Evolutionary conservation across 2,888 invertebrate species (phyloP).

Genomic region (Galerucella pusilla): DNA sequence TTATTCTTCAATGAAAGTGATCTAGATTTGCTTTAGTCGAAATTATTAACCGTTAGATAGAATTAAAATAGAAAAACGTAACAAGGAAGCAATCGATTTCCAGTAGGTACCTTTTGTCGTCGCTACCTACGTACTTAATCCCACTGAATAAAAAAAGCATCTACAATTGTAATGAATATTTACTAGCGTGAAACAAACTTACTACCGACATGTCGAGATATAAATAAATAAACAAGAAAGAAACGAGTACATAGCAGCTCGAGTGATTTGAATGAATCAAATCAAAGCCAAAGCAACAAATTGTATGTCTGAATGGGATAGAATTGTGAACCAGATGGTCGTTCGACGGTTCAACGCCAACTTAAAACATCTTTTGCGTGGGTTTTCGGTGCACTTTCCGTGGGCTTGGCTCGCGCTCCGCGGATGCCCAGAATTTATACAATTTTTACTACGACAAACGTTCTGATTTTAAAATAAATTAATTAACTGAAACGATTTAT

Average conservation of each 20-base stretch:
- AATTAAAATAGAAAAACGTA: not conserved
- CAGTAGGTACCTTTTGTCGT: not conserved
- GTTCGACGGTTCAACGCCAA: slow-evolving; percentile 39
- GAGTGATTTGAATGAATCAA: slow-evolving; percentile 40
- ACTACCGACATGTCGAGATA: slow-evolving; percentile 34
- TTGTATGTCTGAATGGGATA: slow-evolving; percentile 40
- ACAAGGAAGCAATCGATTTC: not conserved
- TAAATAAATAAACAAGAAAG: slow-evolving; percentile 26
- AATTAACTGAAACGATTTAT: not conserved
- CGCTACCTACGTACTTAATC: slow-evolving; percentile 3
- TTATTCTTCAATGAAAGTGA: too few relatives aligned
- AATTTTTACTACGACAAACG: slow-evolving; percentile 8
- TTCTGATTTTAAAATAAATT: not conserved
- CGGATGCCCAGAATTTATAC: slow-evolving; percentile 33
- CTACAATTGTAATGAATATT: slow-evolving; percentile 35
- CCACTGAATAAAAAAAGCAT: slow-evolving; percentile 9
- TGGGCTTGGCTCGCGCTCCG: slow-evolving; percentile 42
- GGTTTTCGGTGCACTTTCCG: slow-evolving; percentile 39
- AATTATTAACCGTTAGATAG: not conserved
- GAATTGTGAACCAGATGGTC: slow-evolving; percentile 40
- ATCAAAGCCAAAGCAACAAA: slow-evolving; percentile 39
- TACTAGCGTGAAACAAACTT: slow-evolving; percentile 34
- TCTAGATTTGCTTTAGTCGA: too few relatives aligned
- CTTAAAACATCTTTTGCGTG: slow-evolving; percentile 38
- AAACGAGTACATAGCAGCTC: slow-evolving; percentile 17